Evolutionary conservation across 2,797 vertebrate genomes (phyloP), one percentile per base, ranked within the genome.

Genomic region (Nasua narica): DNA sequence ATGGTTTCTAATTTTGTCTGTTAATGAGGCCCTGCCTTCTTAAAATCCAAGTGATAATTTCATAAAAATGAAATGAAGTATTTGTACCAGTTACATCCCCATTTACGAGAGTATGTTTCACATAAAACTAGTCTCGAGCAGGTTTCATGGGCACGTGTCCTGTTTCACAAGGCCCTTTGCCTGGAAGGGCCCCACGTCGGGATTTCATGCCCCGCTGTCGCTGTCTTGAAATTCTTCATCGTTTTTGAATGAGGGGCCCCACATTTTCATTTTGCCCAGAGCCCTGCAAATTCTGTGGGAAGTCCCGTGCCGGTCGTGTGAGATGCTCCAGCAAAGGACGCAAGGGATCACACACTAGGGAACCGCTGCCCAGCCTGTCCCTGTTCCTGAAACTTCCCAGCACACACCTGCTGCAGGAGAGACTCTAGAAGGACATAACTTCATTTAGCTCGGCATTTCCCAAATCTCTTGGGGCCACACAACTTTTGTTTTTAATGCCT

Each of bases 131-230:
- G 79, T 27, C 35, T 15, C 3, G 43, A 32, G 32, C 16, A 0
- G 0, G 78, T 32, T 2, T n/a, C 54, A 1, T 1, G 27, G 77
- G 25, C 0, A 0, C 5, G 27, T 1, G 2, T 1, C 5, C 48
- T 10, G 15, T 46, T 56, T 29, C 16, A 18, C 1, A 1, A 11
- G 0, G 1, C 16, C 54, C 50, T 5, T 1, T 2, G 3, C 60
- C 15, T 16, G 2, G 65, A 43, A 32, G 37, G 65, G 50, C 79
- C 70, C 70, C 15, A 0, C 0, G 0, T 54, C 43, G 25, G 60
- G 2, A 25, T 5, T 35, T 46, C 2, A 19, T 10, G 9, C 23
- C 16, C 43, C 3, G 46, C 29, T 32, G n/a, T 32, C 9, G 1
- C 50, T 1, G 3, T 35, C 48, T 40, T 40, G 50, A 69, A 43